phyloP scores from a whole-genome alignment of 2,113 vertebrate species.

The Natator depressus region DNA sequence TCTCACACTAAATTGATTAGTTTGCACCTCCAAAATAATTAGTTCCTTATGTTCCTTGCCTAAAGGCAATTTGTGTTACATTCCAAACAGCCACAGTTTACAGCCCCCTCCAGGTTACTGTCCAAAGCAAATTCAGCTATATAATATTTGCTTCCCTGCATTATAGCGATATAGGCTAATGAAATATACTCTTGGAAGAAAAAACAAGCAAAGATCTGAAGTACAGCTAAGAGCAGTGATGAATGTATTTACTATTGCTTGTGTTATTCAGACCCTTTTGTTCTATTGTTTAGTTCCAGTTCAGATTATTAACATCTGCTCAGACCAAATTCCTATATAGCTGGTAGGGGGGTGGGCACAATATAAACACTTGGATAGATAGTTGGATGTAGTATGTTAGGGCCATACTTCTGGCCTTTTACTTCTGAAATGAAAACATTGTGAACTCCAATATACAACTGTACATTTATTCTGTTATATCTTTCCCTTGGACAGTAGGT shows the following conservation, averaged over 20 bases:
- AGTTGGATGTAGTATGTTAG: neutral
- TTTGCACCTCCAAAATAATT: slow-evolving; percentile 66
- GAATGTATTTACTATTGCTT: neutral
- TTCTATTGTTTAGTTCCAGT: neutral
- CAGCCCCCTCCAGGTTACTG: neutral
- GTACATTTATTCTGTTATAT: neutral
- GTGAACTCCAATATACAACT: neutral
- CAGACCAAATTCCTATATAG: neutral
- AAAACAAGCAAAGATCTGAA: neutral
- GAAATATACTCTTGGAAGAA: neutral
- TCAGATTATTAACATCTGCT: neutral
- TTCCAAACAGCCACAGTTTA: slow-evolving; percentile 26
- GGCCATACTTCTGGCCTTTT: neutral
- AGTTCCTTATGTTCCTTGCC: slow-evolving; percentile 61
- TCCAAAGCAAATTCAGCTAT: neutral
- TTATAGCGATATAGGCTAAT: slow-evolving; percentile 22
- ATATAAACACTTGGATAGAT: neutral
- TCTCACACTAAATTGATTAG: slow-evolving; percentile 49
- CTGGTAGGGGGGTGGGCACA: neutral
- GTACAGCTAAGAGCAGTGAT: neutral
- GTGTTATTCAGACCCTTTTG: neutral
- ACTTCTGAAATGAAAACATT: neutral
- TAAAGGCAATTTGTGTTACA: slow-evolving; percentile 49
- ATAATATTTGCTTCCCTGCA: slow-evolving; percentile 6
- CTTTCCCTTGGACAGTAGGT: neutral